Evolutionary conservation across 2,888 invertebrate species (phyloP), one percentile per base, ranked within the genome.

Genomic region (Platycheirus albimanus): DNA sequence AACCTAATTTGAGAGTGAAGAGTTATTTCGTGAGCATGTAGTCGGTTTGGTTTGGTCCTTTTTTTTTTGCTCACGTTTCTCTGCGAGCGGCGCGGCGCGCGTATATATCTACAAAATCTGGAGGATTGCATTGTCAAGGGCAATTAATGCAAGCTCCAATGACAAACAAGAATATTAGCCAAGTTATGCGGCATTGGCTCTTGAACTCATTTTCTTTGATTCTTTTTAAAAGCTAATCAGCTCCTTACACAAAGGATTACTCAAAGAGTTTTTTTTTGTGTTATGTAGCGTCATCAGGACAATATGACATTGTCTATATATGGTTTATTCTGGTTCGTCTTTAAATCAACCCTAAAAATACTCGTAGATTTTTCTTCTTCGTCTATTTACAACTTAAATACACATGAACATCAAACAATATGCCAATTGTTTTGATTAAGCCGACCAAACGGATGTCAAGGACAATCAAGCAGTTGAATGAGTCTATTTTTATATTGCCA

Each of bases 171-270:
- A 56, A 67, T 78, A 83, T 83, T 83, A 78, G 78, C 78, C 63
- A 64, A 64, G 83, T 78, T 78, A 64, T 58, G 45, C 49, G 33
- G 49, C 70, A 75, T 64, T 70, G 52, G 64, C 83, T 64, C 83
- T 83, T 83, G 78, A 83, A 74, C 83, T 72, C 78, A 64, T 78
- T 74, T n/a, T 77, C 83, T 83, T 83, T 83, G 83, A 83, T 78
- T 78, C 58, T 41, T 56, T 81, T 78, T 69, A 78, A 83, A 83
- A 78, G 83, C 83, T 83, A 83, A 83, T 83, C 83, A 77, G 83
- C 67, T 67, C 30, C n/a, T 33, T 51, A 17, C 3, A 51, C 20
- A 66, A 70, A 70, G 80, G 78, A 67, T 78, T 76, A 41, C 64
- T 71, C 41, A 43, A 54, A 45, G 41, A 69, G 70, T 66, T 66